Base-by-base conservation (phyloP, 2,797 vertebrate genomes). In the Pachyuromys duprasi region DNA sequence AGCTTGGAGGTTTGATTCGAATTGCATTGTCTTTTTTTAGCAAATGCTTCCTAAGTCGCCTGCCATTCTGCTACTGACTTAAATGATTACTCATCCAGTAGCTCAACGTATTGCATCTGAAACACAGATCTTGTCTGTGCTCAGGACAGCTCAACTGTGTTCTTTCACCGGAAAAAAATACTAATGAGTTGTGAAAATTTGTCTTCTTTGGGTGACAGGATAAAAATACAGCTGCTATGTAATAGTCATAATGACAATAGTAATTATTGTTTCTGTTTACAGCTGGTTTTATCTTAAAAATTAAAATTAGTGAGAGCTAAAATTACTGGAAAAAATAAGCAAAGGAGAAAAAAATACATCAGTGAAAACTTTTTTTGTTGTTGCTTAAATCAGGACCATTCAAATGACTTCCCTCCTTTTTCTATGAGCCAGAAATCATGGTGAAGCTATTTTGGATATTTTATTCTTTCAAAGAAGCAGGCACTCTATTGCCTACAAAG, bases 401-500 rank as follows among this genome's bases (percentile, higher is more conserved):
- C 31, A 67, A 60, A 91, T 55, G 42, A 78, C 57, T 95, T 91
- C 3, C 36, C 7, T 88, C 62, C 42, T 18, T 84, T 94, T 93
- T 75, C 20, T 57, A 90, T 89, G 18, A 95, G 49, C 65, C 86
- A 80, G 63, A 97, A 95, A 93, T 86, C 69, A 93, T 55, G 82
- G 60, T 81, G n/a, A 96, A 91, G 75, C 42, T 72, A 26, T 94
- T 95, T 90, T 91, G 81, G 91, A 67, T 60, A 76, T 91, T 96
- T 96, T 93, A 94, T 95, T 22, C 62, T 87, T 93, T 97, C 65
- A 94, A 93, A 96, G 89, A 95, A 95, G 45, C 45, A 92, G 72
- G 89, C 55, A 49, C 53, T 95, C 42, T 89, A 7, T 92, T 89
- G 82, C 75, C 82, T 79, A 60, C 81, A 97, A 96, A 96, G 75